Evolutionary conservation across 1,140 invertebrate species (phyloP), one percentile per base, ranked within the genome.

Genomic region (Cyclina sinensis): DNA sequence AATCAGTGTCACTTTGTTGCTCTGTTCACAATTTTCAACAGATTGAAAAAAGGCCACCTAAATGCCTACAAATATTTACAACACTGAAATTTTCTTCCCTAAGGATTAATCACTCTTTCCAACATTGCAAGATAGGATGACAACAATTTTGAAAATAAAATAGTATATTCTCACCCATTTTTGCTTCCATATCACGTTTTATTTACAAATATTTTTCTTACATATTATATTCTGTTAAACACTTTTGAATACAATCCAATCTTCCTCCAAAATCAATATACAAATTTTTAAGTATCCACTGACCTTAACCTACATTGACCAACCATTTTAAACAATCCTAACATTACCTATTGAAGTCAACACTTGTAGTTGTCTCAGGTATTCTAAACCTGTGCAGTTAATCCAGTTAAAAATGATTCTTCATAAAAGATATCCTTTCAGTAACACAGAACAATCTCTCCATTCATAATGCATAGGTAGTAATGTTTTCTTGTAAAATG

Each of bases 361-460:
- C 32, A 39, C 21, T 37, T 70, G 14, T 35, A 30, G 16, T 16
- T 70, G 35, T 70, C 35, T 39, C 0, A 27, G 11, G 35, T 35
- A 21, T 70, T 27, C n/a, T 14, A 24, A n/a, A 37, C 12, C 11
- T 32, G 32, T 70, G 65, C 37, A 70, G 65, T 70, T 70, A 70
- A 70, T 70, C 65, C 65, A 70, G 37, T 70, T 39, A 70, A 70
- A 35, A 70, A n/a, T n/a, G n/a, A n/a, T n/a, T n/a, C n/a, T n/a
- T n/a, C n/a, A n/a, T n/a, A n/a, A n/a, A n/a, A n/a, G n/a, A n/a
- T n/a, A n/a, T n/a, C n/a, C n/a, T n/a, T n/a, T n/a, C n/a, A n/a
- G n/a, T n/a, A n/a, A n/a, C n/a, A n/a, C n/a, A n/a, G n/a, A 65
- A 65, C 59, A 65, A 30, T 65, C 59, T 30, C 59, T 21, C 59